Conservation (phyloP, 2,888 invertebrate genomes). For the Drosophila buzzatii region DNA sequence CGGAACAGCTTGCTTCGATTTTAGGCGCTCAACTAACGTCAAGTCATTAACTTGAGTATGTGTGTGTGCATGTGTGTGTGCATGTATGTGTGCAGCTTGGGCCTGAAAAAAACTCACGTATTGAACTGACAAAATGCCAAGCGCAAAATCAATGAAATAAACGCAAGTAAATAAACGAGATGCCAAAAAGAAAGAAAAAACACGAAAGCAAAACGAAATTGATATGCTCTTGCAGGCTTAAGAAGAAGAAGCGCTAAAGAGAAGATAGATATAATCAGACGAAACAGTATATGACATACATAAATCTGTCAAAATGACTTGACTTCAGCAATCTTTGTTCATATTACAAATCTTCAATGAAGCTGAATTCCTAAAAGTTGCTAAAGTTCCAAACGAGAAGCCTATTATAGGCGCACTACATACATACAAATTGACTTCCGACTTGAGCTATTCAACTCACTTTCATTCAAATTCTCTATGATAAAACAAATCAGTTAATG, state of each 20-base stretch:
- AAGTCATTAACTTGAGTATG: conserved; percentile 64
- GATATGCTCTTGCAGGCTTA: conserved; percentile 51
- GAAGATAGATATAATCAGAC: neutral
- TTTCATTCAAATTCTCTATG: neutral
- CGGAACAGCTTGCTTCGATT: conserved; percentile 67
- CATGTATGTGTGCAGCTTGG: conserved; percentile 18
- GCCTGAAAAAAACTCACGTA: conserved; percentile 28
- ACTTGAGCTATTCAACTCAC: too few species aligned
- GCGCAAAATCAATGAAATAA: conserved; percentile 59
- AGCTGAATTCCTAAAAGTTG: neutral
- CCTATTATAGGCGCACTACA: neutral
- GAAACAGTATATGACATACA: neutral
- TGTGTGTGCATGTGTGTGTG: conserved; percentile 12
- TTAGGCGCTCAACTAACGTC: conserved; percentile 59
- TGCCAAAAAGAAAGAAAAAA: neutral
- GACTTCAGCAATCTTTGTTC: neutral
- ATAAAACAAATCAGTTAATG: conserved; percentile 8
- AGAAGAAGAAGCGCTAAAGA: neutral
- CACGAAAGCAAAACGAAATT: conserved; percentile 37
- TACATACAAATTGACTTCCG: too few species aligned
- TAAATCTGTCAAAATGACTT: neutral
- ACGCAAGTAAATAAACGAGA: conserved; percentile 42
- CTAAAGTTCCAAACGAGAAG: neutral
- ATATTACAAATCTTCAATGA: neutral
- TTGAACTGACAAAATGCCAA: conserved; percentile 36